phyloP scores from a whole-genome alignment of 1,140 invertebrate genomes.

The Dysdera silvatica region DNA sequence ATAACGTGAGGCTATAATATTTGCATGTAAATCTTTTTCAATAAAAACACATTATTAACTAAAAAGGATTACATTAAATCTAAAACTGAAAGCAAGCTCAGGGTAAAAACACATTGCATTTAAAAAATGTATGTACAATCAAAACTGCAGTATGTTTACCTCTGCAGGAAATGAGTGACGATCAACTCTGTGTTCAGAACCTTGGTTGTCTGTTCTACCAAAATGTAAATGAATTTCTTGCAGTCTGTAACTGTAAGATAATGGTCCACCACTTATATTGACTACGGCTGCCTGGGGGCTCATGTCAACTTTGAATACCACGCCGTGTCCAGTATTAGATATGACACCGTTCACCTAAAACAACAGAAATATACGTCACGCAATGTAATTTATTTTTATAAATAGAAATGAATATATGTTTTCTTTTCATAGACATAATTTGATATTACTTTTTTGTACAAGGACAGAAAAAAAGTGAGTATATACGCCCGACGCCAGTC shows the following conservation, averaged over 20 bases:
- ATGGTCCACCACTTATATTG: conserved; percentile 84
- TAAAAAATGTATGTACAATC: background rate
- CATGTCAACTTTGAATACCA: conserved; percentile 79
- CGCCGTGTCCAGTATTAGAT: conserved; percentile 85
- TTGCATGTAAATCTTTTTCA: too few species aligned
- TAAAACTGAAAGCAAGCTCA: too few species aligned
- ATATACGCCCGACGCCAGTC: too few species aligned
- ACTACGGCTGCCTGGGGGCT: conserved; percentile 68
- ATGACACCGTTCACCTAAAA: conserved; percentile 72
- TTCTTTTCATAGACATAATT: too few species aligned
- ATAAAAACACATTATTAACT: too few species aligned
- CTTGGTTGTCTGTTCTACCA: conserved; percentile 71
- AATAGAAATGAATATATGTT: too few species aligned
- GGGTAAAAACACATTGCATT: background rate
- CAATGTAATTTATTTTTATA: too few species aligned
- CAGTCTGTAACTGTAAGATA: conserved; percentile 91
- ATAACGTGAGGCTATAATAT: too few species aligned
- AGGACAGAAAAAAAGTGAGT: too few species aligned
- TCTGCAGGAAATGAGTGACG: conserved; percentile 89
- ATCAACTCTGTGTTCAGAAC: conserved; percentile 88
- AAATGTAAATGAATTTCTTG: conserved; percentile 93
- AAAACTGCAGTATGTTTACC: conserved; percentile 51
- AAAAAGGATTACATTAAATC: too few species aligned
- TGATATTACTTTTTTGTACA: too few species aligned
- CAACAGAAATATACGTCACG: too few species aligned